Evolutionary conservation across 2,113 vertebrate species (phyloP).

Genomic region (Podarcis raffonei): DNA sequence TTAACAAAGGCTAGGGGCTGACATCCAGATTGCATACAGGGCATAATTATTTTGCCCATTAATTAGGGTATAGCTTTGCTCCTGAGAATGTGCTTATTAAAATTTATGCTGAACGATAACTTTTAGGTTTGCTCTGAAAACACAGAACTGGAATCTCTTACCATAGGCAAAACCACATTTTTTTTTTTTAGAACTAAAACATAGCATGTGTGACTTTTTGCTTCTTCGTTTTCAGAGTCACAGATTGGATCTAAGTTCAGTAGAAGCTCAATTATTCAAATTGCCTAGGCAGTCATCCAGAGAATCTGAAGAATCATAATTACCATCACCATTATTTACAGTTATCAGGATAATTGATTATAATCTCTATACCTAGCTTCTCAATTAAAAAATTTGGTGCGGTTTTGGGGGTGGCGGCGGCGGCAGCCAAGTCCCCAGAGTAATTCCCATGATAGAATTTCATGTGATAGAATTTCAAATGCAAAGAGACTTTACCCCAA

Average conservation of each 20-base stretch:
- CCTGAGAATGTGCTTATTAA: slow-evolving; percentile 63
- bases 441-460: neutral
- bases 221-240: neutral
- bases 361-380: neutral
- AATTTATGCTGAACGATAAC: slow-evolving; percentile 60
- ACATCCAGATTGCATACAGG: slow-evolving; percentile 38
- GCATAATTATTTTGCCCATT: slow-evolving; percentile 58
- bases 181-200: neutral
- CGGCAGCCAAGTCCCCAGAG: too few species aligned
- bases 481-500: too few species aligned
- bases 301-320: neutral
- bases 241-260: neutral
- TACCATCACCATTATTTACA: neutral
- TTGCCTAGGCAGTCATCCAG: neutral
- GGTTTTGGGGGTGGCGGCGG: neutral
- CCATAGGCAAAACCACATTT: neutral
- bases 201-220: neutral
- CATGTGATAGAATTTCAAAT: too few species aligned
- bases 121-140: slow-evolving; percentile 42
- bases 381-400: neutral
- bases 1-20: slow-evolving; percentile 45
- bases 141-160: neutral
- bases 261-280: neutral
- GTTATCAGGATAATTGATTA: neutral
- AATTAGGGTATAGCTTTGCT: slow-evolving; percentile 65